phyloP scores from a whole-genome alignment of 2,113 vertebrate species.

The Ceyx cyanopectus region DNA sequence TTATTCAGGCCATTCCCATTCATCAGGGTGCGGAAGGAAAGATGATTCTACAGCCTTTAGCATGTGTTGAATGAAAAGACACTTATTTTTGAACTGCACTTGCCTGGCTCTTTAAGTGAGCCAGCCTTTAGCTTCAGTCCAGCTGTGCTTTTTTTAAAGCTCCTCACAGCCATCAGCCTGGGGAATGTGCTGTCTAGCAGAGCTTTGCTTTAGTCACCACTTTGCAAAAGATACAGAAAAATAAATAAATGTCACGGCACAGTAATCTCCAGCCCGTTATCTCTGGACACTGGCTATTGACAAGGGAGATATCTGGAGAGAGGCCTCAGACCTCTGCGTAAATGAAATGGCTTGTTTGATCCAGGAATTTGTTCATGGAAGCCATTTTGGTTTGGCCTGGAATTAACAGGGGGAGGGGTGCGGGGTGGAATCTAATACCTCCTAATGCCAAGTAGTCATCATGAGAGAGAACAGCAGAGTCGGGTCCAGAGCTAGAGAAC shows the following conservation, averaged over 20 bases:
- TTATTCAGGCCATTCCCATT: constrained; percentile 21
- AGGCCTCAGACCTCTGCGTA: neutral
- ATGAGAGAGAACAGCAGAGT: neutral
- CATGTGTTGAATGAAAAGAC: neutral
- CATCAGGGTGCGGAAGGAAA: neutral
- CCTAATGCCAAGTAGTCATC: neutral
- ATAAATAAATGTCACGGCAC: neutral
- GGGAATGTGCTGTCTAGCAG: neutral
- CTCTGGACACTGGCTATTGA: neutral
- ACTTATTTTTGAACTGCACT: neutral
- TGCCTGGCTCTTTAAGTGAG: neutral
- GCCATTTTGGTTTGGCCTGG: neutral
- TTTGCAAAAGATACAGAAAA: neutral
- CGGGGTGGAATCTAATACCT: neutral
- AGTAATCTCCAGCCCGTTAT: neutral
- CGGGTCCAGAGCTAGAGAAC: neutral
- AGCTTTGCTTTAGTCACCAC: neutral
- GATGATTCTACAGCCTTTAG: neutral
- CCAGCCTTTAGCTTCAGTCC: neutral
- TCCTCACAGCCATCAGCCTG: neutral
- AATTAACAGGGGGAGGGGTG: neutral
- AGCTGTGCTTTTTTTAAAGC: neutral
- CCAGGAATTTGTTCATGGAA: neutral
- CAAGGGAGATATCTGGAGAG: neutral
- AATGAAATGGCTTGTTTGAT: neutral